These are phyloP conservation scores for Corythaeola cristata DNA, from an alignment of 2,113 vertebrate genomes.

Conservation along the genomic window DNA sequence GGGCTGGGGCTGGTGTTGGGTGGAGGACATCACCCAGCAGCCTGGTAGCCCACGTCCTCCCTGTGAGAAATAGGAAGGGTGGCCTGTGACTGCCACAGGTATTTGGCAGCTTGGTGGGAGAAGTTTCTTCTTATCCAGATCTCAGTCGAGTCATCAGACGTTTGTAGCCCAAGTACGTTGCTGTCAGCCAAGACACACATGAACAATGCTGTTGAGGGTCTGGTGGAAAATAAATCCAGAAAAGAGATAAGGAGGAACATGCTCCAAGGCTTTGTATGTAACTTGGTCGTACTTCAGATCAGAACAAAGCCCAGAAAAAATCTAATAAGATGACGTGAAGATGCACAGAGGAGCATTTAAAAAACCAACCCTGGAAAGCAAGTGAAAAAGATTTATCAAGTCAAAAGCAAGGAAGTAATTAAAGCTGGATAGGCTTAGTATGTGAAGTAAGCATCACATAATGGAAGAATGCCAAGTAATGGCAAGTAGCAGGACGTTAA, in stretches of 20 bases:
- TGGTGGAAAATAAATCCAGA: background rate
- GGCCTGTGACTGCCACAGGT: rapidly evolving
- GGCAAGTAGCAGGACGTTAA: background rate
- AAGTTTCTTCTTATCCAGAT: background rate
- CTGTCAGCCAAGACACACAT: background rate
- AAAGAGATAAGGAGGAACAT: background rate
- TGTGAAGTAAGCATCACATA: background rate
- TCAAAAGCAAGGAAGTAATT: background rate
- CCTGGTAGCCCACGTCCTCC: background rate
- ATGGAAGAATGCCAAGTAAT: background rate
- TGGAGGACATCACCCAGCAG: background rate
- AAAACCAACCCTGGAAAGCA: background rate
- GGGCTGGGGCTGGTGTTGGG: background rate
- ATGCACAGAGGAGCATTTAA: background rate
- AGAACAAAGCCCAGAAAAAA: background rate
- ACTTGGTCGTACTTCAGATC: background rate
- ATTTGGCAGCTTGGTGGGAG: background rate
- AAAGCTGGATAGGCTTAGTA: background rate
- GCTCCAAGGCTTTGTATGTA: background rate
- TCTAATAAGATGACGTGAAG: background rate
- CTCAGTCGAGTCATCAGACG: background rate
- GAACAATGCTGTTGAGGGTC: background rate
- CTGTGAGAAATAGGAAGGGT: background rate
- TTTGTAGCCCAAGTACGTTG: background rate
- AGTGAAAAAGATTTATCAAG: background rate